Base-by-base conservation (phyloP, 1,140 invertebrate genomes). In the Trichonephila clavata region DNA sequence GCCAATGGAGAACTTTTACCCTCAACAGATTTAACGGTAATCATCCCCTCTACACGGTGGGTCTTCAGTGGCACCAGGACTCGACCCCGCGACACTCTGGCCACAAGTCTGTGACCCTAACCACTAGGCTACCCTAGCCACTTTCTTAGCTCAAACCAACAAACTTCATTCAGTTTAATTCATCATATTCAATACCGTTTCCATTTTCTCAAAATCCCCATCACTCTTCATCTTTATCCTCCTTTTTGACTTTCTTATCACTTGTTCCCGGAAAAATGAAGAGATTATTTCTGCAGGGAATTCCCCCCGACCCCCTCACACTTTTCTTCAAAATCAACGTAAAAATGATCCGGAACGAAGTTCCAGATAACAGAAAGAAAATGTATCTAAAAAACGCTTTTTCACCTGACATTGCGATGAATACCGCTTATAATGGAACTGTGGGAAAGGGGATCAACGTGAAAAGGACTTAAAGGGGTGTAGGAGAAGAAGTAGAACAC, bases 351-450 rank as follows among this genome's bases (percentile, higher is more conserved):
- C 71, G 71, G 71, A 39, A 77, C 24, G 18, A 39, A 39, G 32
- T 39, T 77, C 24, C 18, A 39, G 18, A 77, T 18, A 27, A 39
- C 16, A 77, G 27, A 77, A 32, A 32, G 27, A 27, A 77, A 77
- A 77, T 32, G 14, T n/a, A 68, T n/a, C 13, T n/a, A 68, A 39
- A 27, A 77, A 16, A 18, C 24, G 71, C 27, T 77, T 77, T 77
- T 77, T 32, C 16, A 77, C 71, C 16, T 39, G 71, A 39, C 71
- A 77, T 18, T 27, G 27, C 18, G 71, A 77, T 32, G 71, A 77
- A 77, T 77, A 77, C 71, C 71, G 18, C 71, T 77, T 32, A 39
- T 77, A 77, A 77, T 77, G 71, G 71, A 77, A 27, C 18, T 13
- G 27, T 16, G 7, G 20, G 24, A 77, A 77, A 77, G 7, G 71